Evolutionary conservation across 2,888 invertebrate genomes (phyloP), one percentile per base, ranked within the genome.

Genomic region (Villa cingulata): DNA sequence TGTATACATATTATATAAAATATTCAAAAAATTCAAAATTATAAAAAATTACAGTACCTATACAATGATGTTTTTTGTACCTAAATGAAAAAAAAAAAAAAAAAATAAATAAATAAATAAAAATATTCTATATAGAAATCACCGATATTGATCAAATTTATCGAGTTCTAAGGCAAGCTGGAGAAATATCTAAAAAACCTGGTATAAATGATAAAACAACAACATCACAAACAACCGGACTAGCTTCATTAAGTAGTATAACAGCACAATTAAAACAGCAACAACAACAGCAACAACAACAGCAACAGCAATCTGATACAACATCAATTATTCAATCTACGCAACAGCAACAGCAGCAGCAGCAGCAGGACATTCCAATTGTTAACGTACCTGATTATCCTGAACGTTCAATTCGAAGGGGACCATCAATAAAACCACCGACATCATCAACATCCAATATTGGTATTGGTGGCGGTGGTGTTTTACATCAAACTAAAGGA

Each of bases 111-210:
- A 37, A 27, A 46, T 17, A 37, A 38, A 38, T 37, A 27, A 32
- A 9, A 14, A 12, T 32, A 32, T 3, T 32, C 1, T 12, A 32
- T 5, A 32, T 32, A 57, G 66, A 66, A 63, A 63, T 66, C 55
- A 66, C 75, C 62, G 64, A 88, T 76, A 81, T 89, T 76, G 90
- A 91, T 78, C 83, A 84, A 73, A 88, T 87, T 72, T 91, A 91
- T 76, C 89, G 89, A 77, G 89, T 90, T 70, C 80, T 91, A 76
- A 90, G 90, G 77, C 87, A 90, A 71, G 90, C 90, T 65, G 88
- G 87, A 68, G 89, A 90, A 77, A 85, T 89, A 65, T 32, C 29
- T 77, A 80, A 78, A 76, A 67, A 66, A 59, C 59, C 58, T 58
- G 65, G 65, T 56, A 65, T 63, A 58, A 57, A 51, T 48, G 45